phyloP scores from a whole-genome alignment of 1,140 invertebrate genomes.

The Ostrea edulis region DNA sequence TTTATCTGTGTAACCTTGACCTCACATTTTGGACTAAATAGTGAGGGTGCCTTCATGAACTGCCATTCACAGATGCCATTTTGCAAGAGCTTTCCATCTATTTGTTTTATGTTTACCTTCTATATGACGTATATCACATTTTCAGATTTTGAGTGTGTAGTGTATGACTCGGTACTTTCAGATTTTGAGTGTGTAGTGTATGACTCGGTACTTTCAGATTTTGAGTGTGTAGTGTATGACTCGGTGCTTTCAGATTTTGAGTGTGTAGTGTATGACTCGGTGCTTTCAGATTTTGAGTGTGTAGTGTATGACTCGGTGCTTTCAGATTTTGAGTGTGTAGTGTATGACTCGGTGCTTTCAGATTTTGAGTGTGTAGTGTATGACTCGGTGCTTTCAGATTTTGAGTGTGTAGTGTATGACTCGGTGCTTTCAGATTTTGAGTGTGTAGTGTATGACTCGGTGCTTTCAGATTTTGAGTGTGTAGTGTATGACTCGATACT shows the following conservation, averaged over 20 bases:
- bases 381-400: constrained; percentile 62
- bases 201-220: constrained; percentile 62
- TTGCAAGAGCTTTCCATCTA: no score
- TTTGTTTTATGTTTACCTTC: no score
- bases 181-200: constrained; percentile 44
- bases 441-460: no score
- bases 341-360: constrained; percentile 52
- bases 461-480: constrained; percentile 64
- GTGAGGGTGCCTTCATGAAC: no score
- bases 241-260: constrained; percentile 64
- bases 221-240: no score
- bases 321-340: constrained; percentile 63
- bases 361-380: constrained; percentile 44
- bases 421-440: constrained; percentile 64
- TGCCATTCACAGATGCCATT: no score
- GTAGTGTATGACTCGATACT: background rate
- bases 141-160: no score
- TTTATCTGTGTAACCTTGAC: no score
- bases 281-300: constrained; percentile 64
- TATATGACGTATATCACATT: no score
- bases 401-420: no score
- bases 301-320: background rate
- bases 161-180: constrained; percentile 52
- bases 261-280: no score
- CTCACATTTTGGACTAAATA: no score